A percentile compares a stretch with the other conserved stretches of the same genome.
Evolutionary conservation across 2,113 vertebrate species (phyloP).

Genomic region (Tragelaphus buxtoni): DNA sequence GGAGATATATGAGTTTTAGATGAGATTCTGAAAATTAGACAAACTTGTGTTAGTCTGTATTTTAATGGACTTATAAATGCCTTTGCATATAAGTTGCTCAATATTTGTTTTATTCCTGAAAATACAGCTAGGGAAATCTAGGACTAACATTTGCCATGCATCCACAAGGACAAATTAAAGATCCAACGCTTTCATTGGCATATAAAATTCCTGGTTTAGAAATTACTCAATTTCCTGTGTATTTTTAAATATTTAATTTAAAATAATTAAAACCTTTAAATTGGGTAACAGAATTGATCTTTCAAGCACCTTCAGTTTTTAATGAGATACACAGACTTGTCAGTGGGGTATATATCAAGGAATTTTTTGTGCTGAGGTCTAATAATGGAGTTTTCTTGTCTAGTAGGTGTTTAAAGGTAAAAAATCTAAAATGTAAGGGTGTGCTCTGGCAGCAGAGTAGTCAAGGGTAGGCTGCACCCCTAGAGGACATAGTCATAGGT

Average conservation of each 20-base stretch:
- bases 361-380: background rate
- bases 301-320: background rate
- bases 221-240: background rate
- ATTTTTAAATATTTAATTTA: background rate
- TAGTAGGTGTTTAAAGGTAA: background rate
- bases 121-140: background rate
- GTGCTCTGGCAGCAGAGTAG: accelerated
- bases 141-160: background rate
- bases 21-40: background rate
- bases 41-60: background rate
- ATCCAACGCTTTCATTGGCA: background rate
- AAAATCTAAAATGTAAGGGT: accelerated
- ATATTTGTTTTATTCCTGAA: background rate
- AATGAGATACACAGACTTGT: too few relatives aligned
- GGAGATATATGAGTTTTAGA: slow-evolving; percentile 42
- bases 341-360: background rate
- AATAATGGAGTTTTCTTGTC: too few relatives aligned
- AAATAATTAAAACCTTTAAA: background rate
- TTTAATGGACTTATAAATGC: background rate
- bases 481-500: background rate
- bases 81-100: background rate
- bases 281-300: background rate
- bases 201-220: background rate
- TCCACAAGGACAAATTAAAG: background rate
- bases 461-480: accelerated